Base-by-base conservation (phyloP, 1,140 invertebrate species). In the Drosophila funebris region DNA sequence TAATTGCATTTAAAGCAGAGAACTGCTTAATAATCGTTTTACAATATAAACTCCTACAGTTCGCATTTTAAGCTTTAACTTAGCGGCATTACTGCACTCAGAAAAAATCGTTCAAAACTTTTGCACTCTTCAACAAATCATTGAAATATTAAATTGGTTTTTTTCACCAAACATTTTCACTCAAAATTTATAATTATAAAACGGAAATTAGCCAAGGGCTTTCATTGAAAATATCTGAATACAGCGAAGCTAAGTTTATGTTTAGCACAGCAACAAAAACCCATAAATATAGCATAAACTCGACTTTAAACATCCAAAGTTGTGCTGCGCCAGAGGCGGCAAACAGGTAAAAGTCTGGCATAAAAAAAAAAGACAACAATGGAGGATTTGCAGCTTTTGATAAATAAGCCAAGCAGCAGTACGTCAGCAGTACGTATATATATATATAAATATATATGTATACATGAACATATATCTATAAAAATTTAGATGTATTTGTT, bases 401-500 rank as follows among this genome's bases (percentile, higher is more conserved):
- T 64, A 75, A 70, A 69, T 70, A 44, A 62, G 43, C 44, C 52
- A 70, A 33, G 33, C 44, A 68, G 11, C 14, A 41, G 66, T 11
- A 13, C 9, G 14, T 54, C 44, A 29, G 44, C n/a, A n/a, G n/a
- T n/a, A n/a, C n/a, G n/a, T n/a, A n/a, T n/a, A n/a, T n/a, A n/a
- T n/a, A n/a, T n/a, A n/a, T n/a, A 31, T 57, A 31, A 31, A 8
- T 66, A 37, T 39, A 63, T 43, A 53, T 36, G 37, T n/a, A 66
- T 29, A 43, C 24, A 14, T 41, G 46, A 16, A 54, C 39, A 61
- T 44, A 43, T 20, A 41, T 39, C 33, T 24, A 31, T 63, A 29
- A 41, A 31, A 24, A 41, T 29, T 24, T 67, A 37, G 46, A 54
- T 64, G 54, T 82, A 67, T 66, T 61, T 68, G 73, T 41, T 64